Percentiles rank a stretch among this genome's conserved stretches.
Conservation (phyloP, 1,140 invertebrate genomes). For the Drosophila ogumai region DNA sequence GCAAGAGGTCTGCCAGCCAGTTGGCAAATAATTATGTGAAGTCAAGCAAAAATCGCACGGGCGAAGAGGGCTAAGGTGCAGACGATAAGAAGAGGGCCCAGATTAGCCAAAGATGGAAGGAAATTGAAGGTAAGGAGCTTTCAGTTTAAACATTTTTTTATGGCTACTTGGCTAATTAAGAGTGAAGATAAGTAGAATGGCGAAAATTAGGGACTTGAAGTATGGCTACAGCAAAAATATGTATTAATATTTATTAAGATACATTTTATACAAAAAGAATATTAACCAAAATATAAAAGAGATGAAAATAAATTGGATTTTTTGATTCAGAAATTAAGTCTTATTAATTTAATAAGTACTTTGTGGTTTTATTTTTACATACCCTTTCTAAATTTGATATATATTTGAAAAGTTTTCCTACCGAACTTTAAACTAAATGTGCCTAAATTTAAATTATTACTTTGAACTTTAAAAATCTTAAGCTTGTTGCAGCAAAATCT, state of each 20-base stretch:
- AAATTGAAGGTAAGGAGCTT: constrained; percentile 41
- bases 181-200: constrained; percentile 1
- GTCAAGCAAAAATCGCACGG: constrained; percentile 53
- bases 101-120: constrained; percentile 9
- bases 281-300: no score
- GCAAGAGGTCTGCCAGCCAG: constrained; percentile 36
- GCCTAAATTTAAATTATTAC: no score
- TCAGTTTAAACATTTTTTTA: constrained; percentile 37
- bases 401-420: no score
- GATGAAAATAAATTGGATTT: no score
- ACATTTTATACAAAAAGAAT: background rate
- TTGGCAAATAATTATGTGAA: constrained; percentile 72
- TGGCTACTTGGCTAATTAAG: constrained; percentile 38
- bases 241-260: background rate
- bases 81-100: constrained; percentile 40
- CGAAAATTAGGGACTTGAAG: constrained; percentile 7
- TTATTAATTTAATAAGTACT: no score
- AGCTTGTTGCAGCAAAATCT: no score
- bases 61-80: constrained; percentile 19
- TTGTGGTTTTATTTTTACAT: no score
- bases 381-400: no score
- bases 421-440: no score
- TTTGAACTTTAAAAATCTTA: no score
- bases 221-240: background rate
- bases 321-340: no score